phyloP scores from a whole-genome alignment of 1,140 invertebrate species.

The Drosophila ananassae region DNA sequence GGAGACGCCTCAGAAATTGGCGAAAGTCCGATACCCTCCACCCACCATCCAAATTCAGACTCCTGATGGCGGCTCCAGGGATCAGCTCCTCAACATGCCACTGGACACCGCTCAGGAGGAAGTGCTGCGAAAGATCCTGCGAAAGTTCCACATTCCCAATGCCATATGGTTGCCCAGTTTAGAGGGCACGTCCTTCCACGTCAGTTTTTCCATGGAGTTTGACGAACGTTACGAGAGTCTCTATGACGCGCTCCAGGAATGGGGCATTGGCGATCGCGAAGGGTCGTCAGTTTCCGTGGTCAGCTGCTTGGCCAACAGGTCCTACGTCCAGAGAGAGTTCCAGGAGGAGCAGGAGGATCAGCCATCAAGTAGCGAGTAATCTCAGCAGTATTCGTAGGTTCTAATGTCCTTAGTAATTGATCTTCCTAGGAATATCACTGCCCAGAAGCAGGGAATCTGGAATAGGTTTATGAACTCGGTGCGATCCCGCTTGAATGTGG shows the following conservation, averaged over 20 bases:
- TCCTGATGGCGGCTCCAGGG: slow-evolving; percentile 9
- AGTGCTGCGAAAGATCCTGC: slow-evolving; percentile 74
- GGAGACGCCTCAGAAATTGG: not conserved
- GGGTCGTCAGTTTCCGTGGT: slow-evolving; percentile 84
- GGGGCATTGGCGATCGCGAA: slow-evolving; percentile 83
- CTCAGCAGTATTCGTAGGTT: not conserved
- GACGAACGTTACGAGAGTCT: slow-evolving; percentile 84
- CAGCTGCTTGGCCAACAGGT: slow-evolving; percentile 82
- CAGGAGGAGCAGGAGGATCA: slow-evolving; percentile 18
- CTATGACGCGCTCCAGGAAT: slow-evolving; percentile 80
- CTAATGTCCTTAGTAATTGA: not conserved
- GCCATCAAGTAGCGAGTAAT: slow-evolving; percentile 47
- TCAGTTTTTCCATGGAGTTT: slow-evolving; percentile 84
- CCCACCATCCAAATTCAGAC: slow-evolving; percentile 35
- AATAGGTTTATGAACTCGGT: slow-evolving; percentile 86
- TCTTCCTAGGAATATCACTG: slow-evolving; percentile 42
- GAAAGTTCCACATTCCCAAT: slow-evolving; percentile 71
- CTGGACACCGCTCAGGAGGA: slow-evolving; percentile 72
- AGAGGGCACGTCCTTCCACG: slow-evolving; percentile 74
- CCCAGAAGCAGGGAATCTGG: slow-evolving; percentile 85
- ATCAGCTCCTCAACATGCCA: slow-evolving; percentile 42
- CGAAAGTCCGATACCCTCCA: not conserved
- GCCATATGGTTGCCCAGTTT: slow-evolving; percentile 70
- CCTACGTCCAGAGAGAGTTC: slow-evolving; percentile 21
- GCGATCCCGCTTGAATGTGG: slow-evolving; percentile 88